Conservation (phyloP, 2,113 vertebrate genomes). For the Pygathrix nemaeus region DNA sequence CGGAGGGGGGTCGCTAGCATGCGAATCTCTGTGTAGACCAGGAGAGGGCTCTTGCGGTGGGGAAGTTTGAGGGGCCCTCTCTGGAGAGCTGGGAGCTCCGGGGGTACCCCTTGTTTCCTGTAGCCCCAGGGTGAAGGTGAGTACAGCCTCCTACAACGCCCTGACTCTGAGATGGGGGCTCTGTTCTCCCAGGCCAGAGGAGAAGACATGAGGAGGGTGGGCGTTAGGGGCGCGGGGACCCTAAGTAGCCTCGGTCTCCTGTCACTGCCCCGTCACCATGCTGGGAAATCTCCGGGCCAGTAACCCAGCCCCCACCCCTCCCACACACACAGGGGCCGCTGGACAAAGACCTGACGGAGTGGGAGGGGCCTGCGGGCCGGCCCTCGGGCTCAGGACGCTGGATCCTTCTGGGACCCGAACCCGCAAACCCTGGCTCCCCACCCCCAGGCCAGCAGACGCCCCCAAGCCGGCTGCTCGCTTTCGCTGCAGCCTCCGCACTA, state of each 20-base stretch:
- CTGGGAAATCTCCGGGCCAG: constrained; percentile 63
- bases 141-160: background rate
- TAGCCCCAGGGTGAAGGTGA: background rate
- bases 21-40: background rate
- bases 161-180: background rate
- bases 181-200: background rate
- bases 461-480: constrained; percentile 7
- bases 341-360: constrained; percentile 81
- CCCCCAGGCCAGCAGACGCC: background rate
- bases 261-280: constrained; percentile 71
- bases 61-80: constrained; percentile 38
- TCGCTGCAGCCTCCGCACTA: background rate
- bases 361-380: constrained; percentile 76
- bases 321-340: constrained; percentile 64
- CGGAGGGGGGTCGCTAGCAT: background rate
- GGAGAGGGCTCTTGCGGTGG: background rate
- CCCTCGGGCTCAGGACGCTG: constrained; percentile 62
- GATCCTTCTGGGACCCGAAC: constrained; percentile 67
- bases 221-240: background rate
- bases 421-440: constrained; percentile 6
- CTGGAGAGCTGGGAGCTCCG: background rate
- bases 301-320: constrained; percentile 67
- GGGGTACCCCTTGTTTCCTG: background rate
- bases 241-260: constrained; percentile 54
- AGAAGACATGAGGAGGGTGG: background rate